Conservation (phyloP, 2,888 invertebrate genomes). For the Drepana falcataria region DNA sequence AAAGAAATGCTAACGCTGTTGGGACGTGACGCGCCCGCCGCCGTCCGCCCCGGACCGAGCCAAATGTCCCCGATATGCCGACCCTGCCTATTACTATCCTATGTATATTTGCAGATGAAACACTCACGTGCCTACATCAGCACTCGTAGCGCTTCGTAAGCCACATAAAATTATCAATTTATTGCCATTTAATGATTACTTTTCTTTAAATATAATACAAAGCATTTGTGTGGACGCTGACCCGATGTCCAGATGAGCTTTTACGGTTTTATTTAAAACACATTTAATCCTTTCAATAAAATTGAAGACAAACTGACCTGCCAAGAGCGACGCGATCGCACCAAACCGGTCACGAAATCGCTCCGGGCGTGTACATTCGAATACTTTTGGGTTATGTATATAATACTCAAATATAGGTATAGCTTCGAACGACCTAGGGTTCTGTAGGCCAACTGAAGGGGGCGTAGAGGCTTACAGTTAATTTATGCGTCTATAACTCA, state of each 20-base stretch:
- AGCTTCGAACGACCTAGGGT: slow-evolving; percentile 31
- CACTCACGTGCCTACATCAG: background rate
- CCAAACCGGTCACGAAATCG: slow-evolving; percentile 41
- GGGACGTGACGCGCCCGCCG: slow-evolving; percentile 51
- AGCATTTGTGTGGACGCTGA: background rate
- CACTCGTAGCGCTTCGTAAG: background rate
- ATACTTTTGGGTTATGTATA: slow-evolving; percentile 37
- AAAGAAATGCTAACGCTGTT: slow-evolving; percentile 70
- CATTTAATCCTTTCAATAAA: slow-evolving; percentile 48
- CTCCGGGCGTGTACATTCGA: slow-evolving; percentile 32
- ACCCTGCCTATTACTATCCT: background rate
- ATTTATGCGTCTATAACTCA: slow-evolving; percentile 77
- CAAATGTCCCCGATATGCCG: slow-evolving; percentile 7
- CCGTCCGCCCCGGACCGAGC: slow-evolving; percentile 19
- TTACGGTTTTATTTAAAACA: slow-evolving; percentile 28
- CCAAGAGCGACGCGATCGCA: slow-evolving; percentile 12
- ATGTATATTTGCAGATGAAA: background rate
- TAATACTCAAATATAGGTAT: slow-evolving; percentile 25
- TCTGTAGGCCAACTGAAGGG: slow-evolving; percentile 42
- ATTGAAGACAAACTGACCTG: slow-evolving; percentile 36
- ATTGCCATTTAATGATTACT: background rate
- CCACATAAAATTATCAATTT: background rate
- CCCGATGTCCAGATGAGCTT: slow-evolving; percentile 9
- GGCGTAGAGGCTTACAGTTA: slow-evolving; percentile 54
- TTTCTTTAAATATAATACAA: background rate